phyloP scores from a whole-genome alignment of 2,797 vertebrate species.

The Acanthurus leucopareius region DNA sequence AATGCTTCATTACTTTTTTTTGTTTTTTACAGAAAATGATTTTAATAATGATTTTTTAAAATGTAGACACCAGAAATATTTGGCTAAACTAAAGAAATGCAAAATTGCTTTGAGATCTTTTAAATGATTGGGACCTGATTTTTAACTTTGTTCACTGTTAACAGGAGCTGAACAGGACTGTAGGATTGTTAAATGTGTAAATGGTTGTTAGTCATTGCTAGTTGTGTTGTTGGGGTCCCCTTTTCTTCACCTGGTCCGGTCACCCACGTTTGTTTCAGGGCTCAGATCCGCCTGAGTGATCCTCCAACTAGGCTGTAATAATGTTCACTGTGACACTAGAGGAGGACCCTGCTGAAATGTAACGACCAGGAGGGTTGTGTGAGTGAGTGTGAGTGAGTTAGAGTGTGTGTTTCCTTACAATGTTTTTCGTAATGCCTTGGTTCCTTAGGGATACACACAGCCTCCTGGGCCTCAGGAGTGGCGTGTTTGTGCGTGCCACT shows the following conservation, averaged over 20 bases:
- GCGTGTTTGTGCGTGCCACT: conserved; percentile 79
- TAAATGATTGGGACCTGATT: conserved; percentile 45
- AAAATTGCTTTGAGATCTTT: conserved; percentile 21
- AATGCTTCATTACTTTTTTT: conserved; percentile 11
- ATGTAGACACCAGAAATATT: conserved; percentile 42
- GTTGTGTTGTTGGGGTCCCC: conserved; percentile 20
- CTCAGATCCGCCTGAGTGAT: conserved; percentile 51
- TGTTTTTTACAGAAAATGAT: conserved; percentile 41
- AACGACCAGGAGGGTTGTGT: conserved; percentile 40
- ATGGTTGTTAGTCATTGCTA: conserved; percentile 56
- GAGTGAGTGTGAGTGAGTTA: conserved; percentile 42
- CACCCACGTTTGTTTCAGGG: conserved; percentile 46
- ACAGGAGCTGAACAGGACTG: conserved; percentile 57
- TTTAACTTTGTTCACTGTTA: conserved; percentile 34
- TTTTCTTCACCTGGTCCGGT: conserved; percentile 36
- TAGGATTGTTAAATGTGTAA: conserved; percentile 59
- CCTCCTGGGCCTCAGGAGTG: conserved; percentile 57
- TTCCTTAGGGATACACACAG: conserved; percentile 70
- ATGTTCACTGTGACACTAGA: conserved; percentile 85
- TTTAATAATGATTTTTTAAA: conserved; percentile 55
- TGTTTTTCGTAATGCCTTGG: conserved; percentile 71
- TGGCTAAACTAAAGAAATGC: conserved; percentile 40
- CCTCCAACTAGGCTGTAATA: conserved; percentile 72
- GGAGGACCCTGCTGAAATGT: conserved; percentile 52
- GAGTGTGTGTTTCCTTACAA: conserved; percentile 51